phyloP scores from a whole-genome alignment of 2,797 vertebrate genomes.

The Chloroceryle inda region DNA sequence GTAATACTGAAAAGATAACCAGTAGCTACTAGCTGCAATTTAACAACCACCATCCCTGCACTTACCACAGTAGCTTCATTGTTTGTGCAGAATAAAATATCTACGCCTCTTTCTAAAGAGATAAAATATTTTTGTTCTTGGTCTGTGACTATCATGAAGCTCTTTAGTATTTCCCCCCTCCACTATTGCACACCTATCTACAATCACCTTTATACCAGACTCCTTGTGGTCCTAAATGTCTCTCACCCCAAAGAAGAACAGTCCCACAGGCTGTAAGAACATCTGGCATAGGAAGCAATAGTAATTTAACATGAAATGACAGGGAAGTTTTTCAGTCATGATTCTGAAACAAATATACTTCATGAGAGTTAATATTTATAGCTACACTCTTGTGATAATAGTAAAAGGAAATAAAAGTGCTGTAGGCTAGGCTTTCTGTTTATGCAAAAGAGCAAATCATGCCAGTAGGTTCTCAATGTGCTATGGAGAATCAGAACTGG shows the following conservation, averaged over 20 bases:
- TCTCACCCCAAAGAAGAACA: background rate
- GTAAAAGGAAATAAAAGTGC: constrained; percentile 9
- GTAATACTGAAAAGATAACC: background rate
- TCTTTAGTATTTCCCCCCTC: background rate
- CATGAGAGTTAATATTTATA: constrained; percentile 3
- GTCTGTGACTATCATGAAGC: background rate
- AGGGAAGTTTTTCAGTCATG: background rate
- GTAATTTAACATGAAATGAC: background rate
- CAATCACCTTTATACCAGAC: background rate
- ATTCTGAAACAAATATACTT: background rate
- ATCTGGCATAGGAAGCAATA: background rate
- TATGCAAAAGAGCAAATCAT: constrained; percentile 7
- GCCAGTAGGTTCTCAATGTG: background rate
- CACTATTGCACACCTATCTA: background rate
- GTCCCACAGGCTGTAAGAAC: background rate
- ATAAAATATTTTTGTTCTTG: background rate
- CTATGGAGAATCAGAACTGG: background rate
- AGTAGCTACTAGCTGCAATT: background rate
- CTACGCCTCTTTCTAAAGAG: background rate
- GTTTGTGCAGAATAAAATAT: background rate
- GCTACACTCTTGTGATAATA: background rate
- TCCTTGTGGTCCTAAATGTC: background rate
- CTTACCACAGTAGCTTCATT: background rate
- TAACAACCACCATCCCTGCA: background rate
- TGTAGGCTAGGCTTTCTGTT: background rate